Evolutionary conservation across 2,113 vertebrate species (phyloP).

Genomic region (Hydropotes inermis): DNA sequence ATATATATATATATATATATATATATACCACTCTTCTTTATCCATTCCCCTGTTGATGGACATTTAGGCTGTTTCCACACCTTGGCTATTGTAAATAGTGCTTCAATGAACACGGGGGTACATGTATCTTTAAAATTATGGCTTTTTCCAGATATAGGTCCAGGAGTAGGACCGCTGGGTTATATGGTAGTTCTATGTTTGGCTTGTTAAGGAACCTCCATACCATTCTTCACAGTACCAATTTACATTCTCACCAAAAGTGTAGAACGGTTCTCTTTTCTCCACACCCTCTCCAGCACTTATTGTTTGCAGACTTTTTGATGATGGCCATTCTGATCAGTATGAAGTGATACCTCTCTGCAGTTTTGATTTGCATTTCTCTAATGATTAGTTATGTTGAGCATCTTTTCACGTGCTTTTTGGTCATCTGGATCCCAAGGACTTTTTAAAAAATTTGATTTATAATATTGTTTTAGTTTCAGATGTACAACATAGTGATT

Average conservation of each 20-base stretch:
- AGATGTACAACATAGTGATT: not conserved
- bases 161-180: not conserved
- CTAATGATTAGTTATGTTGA: not conserved
- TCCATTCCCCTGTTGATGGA: not conserved
- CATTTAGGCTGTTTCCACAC: not conserved
- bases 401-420: not conserved
- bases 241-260: not conserved
- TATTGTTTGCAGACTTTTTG: not conserved
- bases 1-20: too few species aligned
- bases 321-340: not conserved
- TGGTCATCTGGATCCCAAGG: not conserved
- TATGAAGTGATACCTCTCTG: not conserved
- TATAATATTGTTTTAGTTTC: not conserved
- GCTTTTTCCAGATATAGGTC: not conserved
- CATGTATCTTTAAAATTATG: not conserved
- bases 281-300: not conserved
- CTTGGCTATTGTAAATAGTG: not conserved
- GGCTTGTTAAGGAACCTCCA: not conserved
- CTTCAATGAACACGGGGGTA: not conserved
- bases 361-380: not conserved
- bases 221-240: not conserved
- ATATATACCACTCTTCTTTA: not conserved
- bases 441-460: not conserved
- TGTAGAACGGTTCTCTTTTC: not conserved
- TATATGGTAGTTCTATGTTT: not conserved